Conservation (phyloP, 2,888 invertebrate species). For the Gibbula magus region DNA sequence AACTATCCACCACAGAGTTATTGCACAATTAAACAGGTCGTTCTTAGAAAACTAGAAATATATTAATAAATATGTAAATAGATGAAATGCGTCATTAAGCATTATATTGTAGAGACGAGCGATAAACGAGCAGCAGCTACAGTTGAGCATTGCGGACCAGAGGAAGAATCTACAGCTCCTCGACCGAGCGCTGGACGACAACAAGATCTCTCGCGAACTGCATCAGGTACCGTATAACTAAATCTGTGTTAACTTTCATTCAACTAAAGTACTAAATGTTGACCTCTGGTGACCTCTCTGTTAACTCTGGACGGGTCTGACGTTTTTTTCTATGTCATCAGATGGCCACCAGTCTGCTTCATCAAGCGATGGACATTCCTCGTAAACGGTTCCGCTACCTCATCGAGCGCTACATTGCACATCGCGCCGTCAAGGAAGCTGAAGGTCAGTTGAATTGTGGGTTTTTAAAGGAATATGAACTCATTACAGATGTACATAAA, state of each 20-base stretch:
- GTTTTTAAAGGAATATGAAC: background rate
- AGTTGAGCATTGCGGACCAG: conserved; percentile 43
- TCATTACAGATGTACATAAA: background rate
- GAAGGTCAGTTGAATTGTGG: conserved; percentile 40
- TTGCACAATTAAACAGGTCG: too few species aligned
- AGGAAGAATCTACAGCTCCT: conserved; percentile 47
- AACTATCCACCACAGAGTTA: too few species aligned
- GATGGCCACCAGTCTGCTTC: conserved; percentile 47
- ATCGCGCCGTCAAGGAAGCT: conserved; percentile 42
- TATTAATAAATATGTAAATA: too few species aligned
- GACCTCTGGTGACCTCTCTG: too few species aligned
- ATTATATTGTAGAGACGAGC: background rate
- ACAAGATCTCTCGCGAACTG: conserved; percentile 50
- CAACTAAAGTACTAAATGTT: too few species aligned
- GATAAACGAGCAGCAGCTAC: conserved; percentile 34
- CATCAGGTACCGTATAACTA: conserved; percentile 36
- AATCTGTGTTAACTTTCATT: background rate
- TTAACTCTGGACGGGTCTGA: too few species aligned
- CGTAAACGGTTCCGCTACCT: conserved; percentile 41
- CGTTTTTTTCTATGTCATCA: too few species aligned
- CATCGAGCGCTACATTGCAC: conserved; percentile 52
- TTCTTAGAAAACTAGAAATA: too few species aligned
- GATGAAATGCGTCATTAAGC: too few species aligned
- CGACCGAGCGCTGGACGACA: conserved; percentile 45
- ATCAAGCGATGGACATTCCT: conserved; percentile 50